phyloP scores from a whole-genome alignment of 2,797 vertebrate species.

The Sebastes diaconus region DNA sequence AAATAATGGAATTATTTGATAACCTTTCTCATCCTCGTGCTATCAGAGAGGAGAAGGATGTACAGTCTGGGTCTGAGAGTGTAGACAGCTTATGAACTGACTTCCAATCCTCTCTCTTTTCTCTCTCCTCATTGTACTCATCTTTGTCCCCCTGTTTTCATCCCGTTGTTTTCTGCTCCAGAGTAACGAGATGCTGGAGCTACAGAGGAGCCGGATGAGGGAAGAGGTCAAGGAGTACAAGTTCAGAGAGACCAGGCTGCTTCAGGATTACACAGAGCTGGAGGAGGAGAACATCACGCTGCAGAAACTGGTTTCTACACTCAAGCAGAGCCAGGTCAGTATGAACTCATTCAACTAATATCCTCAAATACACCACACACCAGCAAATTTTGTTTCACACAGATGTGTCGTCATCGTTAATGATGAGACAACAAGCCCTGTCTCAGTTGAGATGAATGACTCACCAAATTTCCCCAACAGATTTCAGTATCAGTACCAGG shows the following conservation, averaged over 20 bases:
- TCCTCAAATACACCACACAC: background rate
- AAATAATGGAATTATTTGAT: constrained; percentile 15
- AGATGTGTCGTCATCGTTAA: constrained; percentile 5
- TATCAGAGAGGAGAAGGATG: background rate
- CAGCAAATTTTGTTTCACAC: background rate
- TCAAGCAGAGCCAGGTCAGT: constrained; percentile 80
- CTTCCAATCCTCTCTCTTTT: background rate
- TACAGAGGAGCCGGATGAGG: constrained; percentile 93
- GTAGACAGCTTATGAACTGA: background rate
- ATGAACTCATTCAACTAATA: background rate
- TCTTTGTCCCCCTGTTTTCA: background rate
- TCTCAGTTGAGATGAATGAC: background rate
- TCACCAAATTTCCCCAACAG: constrained; percentile 2
- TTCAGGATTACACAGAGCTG: constrained; percentile 97
- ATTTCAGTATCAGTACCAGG: background rate
- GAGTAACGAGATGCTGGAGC: constrained; percentile 93
- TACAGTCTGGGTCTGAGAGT: background rate
- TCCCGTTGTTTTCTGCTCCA: constrained; percentile 56
- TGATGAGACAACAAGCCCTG: background rate
- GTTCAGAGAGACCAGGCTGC: constrained; percentile 92
- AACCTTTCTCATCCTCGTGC: background rate
- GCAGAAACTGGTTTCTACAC: constrained; percentile 95
- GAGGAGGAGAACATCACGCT: constrained; percentile 98
- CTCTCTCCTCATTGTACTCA: background rate
- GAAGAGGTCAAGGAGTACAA: constrained; percentile 98